Percentiles rank a stretch among this genome's conserved stretches.
Conservation (phyloP, 2,113 vertebrate genomes). For the Chionis minor region DNA sequence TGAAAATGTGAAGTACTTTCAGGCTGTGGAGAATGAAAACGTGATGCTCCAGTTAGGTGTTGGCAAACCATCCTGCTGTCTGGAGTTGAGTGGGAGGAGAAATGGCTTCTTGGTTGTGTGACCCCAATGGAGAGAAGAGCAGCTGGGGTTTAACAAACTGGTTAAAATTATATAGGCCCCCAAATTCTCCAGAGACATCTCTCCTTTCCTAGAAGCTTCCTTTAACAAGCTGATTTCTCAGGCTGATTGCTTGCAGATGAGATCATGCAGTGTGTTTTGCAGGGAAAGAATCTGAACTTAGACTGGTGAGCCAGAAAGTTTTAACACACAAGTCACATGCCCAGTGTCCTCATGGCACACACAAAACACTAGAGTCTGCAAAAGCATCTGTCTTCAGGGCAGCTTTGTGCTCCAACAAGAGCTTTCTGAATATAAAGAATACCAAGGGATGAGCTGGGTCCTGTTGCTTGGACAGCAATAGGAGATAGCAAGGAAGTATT, state of each 20-base stretch:
- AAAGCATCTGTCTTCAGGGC: background rate
- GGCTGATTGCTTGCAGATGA: constrained; percentile 73
- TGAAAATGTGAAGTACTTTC: background rate
- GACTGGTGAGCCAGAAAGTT: constrained; percentile 45
- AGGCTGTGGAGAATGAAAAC: background rate
- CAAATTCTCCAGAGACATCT: constrained; percentile 48
- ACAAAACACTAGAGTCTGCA: background rate
- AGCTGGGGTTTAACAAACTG: constrained; percentile 59
- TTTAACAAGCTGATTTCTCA: constrained; percentile 73
- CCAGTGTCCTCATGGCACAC: constrained; percentile 44
- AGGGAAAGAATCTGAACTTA: constrained; percentile 52
- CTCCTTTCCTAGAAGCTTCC: constrained; percentile 70
- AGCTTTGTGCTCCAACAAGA: background rate
- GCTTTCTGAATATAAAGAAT: background rate
- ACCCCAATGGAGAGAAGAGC: constrained; percentile 45
- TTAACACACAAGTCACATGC: constrained; percentile 50
- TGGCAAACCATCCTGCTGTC: constrained; percentile 25
- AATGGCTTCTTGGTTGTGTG: constrained; percentile 16
- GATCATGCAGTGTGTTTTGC: constrained; percentile 65
- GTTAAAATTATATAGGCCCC: constrained; percentile 60
- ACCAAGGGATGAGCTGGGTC: background rate
- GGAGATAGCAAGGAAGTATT: constrained; percentile 54
- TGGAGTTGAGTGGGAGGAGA: constrained; percentile 39
- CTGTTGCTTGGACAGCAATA: background rate
- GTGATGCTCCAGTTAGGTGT: constrained; percentile 10